phyloP scores from a whole-genome alignment of 2,113 vertebrate species.

The Hiodon alosoides region DNA sequence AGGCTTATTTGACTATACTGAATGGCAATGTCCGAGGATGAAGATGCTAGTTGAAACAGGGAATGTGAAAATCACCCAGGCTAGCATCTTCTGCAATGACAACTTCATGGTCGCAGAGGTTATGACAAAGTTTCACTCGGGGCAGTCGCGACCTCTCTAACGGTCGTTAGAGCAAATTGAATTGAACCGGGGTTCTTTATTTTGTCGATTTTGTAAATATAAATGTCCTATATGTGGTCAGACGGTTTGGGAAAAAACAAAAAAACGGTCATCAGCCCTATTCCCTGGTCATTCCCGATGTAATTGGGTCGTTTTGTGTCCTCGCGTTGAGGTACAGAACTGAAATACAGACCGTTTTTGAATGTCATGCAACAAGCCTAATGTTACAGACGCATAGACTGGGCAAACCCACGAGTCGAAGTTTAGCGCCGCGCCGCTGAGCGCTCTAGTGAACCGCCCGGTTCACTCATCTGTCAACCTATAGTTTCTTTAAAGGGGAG shows the following conservation, averaged over 20 bases:
- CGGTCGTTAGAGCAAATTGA: slow-evolving; percentile 9
- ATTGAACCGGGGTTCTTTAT: slow-evolving; percentile 15
- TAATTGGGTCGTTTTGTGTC: slow-evolving; percentile 34
- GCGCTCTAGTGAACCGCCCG: neutral
- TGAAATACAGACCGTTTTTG: neutral
- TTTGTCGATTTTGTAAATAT: slow-evolving; percentile 23
- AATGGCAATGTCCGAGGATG: too few relatives aligned
- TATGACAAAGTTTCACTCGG: too few relatives aligned
- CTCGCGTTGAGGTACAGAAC: neutral
- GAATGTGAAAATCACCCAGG: too few relatives aligned
- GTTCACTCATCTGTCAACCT: neutral
- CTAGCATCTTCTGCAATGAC: too few relatives aligned
- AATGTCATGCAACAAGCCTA: too few relatives aligned
- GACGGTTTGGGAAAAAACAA: slow-evolving; percentile 41
- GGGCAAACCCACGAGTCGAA: neutral
- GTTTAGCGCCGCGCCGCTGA: neutral
- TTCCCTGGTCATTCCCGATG: slow-evolving; percentile 35
- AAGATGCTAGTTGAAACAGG: too few relatives aligned
- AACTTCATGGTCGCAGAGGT: too few relatives aligned
- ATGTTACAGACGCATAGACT: neutral
- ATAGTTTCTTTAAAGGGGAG: neutral
- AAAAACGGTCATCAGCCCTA: neutral
- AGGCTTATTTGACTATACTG: too few relatives aligned
- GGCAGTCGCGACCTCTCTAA: too few relatives aligned
- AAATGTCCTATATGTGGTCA: slow-evolving; percentile 29